phyloP scores from a whole-genome alignment of 2,113 vertebrate genomes.

The Pachyramphus minor region DNA sequence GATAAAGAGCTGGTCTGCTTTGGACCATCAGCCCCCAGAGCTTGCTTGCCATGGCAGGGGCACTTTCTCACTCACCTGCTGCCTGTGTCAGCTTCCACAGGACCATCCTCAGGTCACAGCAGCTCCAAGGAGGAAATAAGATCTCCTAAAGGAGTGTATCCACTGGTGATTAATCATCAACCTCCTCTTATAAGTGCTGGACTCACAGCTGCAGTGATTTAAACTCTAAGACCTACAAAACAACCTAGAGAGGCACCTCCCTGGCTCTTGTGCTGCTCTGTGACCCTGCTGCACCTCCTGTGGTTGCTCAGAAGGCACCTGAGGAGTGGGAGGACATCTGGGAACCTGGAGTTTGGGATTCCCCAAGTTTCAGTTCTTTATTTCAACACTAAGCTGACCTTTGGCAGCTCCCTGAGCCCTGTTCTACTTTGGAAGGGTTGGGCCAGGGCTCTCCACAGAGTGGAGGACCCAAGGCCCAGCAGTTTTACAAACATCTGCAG shows the following conservation, averaged over 20 bases:
- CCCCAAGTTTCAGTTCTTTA: not conserved
- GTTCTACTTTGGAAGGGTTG: accelerated
- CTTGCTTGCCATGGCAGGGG: conserved; percentile 55
- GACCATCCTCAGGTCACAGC: conserved; percentile 45
- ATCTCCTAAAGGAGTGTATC: accelerated
- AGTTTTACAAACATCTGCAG: not conserved
- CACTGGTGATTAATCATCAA: accelerated
- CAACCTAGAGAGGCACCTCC: not conserved
- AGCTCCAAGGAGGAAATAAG: not conserved
- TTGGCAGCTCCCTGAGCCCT: not conserved
- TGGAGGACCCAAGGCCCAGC: not conserved
- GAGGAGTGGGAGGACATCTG: not conserved
- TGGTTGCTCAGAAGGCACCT: not conserved
- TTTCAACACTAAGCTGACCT: not conserved
- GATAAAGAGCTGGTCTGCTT: conserved; percentile 69
- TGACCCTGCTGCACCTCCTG: not conserved
- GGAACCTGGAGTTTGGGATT: not conserved
- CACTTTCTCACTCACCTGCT: conserved; percentile 66
- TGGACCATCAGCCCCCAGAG: conserved; percentile 72
- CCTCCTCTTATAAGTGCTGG: not conserved
- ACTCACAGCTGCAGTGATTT: not conserved
- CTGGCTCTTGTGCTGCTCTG: not conserved
- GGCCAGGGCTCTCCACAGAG: accelerated
- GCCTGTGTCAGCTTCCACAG: conserved; percentile 61
- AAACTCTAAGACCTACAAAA: not conserved